These are phyloP conservation scores for Sternarchorhynchus goeldii DNA, from an alignment of 2,797 vertebrate species.

Conservation along the genomic window DNA sequence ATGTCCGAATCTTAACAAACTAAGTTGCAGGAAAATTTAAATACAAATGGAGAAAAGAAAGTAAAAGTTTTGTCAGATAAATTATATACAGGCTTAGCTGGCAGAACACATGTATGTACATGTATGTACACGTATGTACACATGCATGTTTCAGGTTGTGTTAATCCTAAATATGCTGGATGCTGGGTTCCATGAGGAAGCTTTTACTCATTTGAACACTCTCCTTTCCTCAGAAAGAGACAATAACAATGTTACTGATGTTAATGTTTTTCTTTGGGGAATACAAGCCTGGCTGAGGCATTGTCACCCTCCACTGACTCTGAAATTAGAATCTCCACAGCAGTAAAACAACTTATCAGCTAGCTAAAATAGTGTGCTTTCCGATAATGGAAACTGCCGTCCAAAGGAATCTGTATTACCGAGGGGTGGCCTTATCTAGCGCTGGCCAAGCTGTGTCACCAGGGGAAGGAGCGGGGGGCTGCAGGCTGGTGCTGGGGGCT, in stretches of 20 bases:
- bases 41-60: constrained; percentile 34
- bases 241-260: constrained; percentile 10
- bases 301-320: constrained; percentile 47
- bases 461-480: constrained; percentile 28
- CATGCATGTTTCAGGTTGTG: neutral
- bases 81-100: constrained; percentile 8
- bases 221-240: constrained; percentile 7
- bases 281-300: constrained; percentile 26
- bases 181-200: neutral
- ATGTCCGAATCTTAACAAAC: constrained; percentile 52
- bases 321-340: constrained; percentile 53
- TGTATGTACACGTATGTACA: neutral
- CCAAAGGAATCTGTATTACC: constrained; percentile 66
- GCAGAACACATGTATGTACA: constrained; percentile 5
- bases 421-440: constrained; percentile 73
- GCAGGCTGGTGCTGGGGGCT: too few relatives aligned
- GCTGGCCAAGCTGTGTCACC: constrained; percentile 57
- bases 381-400: constrained; percentile 49
- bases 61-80: constrained; percentile 30
- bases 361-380: constrained; percentile 50
- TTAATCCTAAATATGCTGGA: constrained; percentile 28
- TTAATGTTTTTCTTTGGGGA: constrained; percentile 33
- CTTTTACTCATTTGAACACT: constrained; percentile 26
- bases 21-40: constrained; percentile 53
- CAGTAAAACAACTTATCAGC: constrained; percentile 66